Percentiles rank a stretch among this genome's conserved stretches.
Conservation (phyloP, 1,140 invertebrate genomes). For the Leptinotarsa undecemlineata region DNA sequence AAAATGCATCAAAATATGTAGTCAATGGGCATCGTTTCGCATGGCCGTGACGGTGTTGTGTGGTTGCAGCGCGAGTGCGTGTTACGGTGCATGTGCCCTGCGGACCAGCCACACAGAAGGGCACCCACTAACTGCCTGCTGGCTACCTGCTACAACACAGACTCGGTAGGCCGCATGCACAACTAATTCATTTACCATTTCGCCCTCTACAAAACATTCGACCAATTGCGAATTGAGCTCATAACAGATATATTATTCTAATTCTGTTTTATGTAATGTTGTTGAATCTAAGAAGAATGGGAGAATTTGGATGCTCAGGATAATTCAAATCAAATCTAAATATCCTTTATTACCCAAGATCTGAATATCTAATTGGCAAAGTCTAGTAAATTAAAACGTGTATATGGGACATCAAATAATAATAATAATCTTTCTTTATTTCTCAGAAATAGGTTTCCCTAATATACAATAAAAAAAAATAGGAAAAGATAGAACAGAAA, state of each 20-base stretch:
- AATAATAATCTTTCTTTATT: no score
- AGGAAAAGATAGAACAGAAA: no score
- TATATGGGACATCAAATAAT: no score
- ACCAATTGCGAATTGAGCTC: constrained; percentile 12
- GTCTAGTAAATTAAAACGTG: no score
- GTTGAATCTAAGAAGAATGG: no score
- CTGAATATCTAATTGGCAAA: no score
- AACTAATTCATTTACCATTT: constrained; percentile 29
- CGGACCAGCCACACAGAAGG: constrained; percentile 51
- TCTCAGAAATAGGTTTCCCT: no score
- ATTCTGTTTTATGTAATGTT: no score
- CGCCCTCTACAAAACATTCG: constrained; percentile 11
- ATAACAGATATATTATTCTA: neutral
- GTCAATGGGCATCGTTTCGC: constrained; percentile 18
- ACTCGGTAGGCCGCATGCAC: constrained; percentile 54
- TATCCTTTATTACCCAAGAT: no score
- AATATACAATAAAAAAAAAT: no score
- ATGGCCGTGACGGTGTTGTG: constrained; percentile 48
- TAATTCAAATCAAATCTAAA: no score
- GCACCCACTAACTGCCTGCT: constrained; percentile 54
- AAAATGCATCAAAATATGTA: constrained; percentile 23
- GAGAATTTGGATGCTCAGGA: no score
- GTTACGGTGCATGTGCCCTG: constrained; percentile 59
- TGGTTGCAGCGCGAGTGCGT: constrained; percentile 61
- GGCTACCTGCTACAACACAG: constrained; percentile 52